Base-by-base conservation (phyloP, 2,888 invertebrate species). In the Leucania comma region DNA sequence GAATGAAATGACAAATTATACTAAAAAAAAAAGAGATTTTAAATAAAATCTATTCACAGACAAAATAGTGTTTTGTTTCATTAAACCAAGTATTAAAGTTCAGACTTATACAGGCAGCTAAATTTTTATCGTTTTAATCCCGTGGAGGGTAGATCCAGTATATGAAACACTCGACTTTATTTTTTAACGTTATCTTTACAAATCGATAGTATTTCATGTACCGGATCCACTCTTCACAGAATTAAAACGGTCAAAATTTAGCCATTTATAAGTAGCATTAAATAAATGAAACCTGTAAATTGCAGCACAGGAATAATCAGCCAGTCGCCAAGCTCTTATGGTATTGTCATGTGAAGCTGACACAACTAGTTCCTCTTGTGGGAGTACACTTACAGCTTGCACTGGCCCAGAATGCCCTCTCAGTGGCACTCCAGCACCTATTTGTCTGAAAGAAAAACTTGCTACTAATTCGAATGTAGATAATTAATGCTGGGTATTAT, bases 301-400 rank as follows among this genome's bases (percentile, higher is more conserved):
- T 53, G 97, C 97, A 20, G 97, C 97, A 89, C 98, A 98, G 9
- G 96, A 96, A 81, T 97, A 97, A 89, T 97, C 97, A n/a, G 96
- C 94, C 3, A 98, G 95, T 83, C 97, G 96, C 98, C 98, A 98
- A 8, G 97, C 97, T 80, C 98, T 96, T 97, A 98, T 96, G 53
- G 98, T 97, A 80, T 96, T 96, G 92, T 99, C 99, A 88, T 98
- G 97, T 3, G 98, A 97, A 1, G 97, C 97, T 5, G 98, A 97
- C 12, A 98, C 92, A n/a, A 98, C 93, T 46, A 98, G 92, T 68
- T 97, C 96, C 85, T 96, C 96, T 69, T 94, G 91, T 0, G 94
- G 86, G 51, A 97, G 93, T 3, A 97, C 96, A 81, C 96, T 96
- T 32, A 98, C 96, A 75, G 98, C 98, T 88, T 97, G 97, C 29